Evolutionary conservation across 2,113 vertebrate species (phyloP).

Genomic region (Scomber colias): DNA sequence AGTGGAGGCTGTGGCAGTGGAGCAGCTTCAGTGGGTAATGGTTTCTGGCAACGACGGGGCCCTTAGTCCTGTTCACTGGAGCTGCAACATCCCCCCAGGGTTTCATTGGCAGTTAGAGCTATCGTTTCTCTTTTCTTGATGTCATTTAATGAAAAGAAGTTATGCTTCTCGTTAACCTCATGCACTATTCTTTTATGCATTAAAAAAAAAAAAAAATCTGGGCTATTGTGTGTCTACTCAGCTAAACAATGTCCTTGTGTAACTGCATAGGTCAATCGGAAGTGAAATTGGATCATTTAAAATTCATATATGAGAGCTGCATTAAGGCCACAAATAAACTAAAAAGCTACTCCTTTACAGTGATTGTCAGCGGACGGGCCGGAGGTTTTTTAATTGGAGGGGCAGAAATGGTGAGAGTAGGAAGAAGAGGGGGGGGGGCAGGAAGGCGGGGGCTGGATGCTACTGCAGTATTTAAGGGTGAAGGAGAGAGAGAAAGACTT

Average conservation of each 20-base stretch:
- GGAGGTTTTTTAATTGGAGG: conserved; percentile 62
- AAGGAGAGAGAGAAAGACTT: conserved; percentile 29
- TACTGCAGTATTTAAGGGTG: conserved; percentile 49
- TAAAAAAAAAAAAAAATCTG: background rate
- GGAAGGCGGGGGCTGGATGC: background rate
- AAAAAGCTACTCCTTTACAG: conserved; percentile 2
- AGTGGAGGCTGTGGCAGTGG: conserved; percentile 48
- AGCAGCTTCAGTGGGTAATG: conserved; percentile 69
- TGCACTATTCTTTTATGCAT: conserved; percentile 38
- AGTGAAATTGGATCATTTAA: conserved; percentile 56
- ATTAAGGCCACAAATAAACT: conserved; percentile 28
- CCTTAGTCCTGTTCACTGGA: conserved; percentile 82
- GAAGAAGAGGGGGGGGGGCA: background rate
- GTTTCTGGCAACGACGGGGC: conserved; percentile 74
- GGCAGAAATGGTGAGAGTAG: conserved; percentile 17
- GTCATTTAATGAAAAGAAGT: conserved; percentile 59
- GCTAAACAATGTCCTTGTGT: conserved; percentile 47
- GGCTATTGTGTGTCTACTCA: conserved; percentile 12
- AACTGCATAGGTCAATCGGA: conserved; percentile 45
- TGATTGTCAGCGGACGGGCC: conserved; percentile 29
- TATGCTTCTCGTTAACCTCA: conserved; percentile 56
- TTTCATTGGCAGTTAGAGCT: conserved; percentile 66
- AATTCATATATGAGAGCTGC: conserved; percentile 30
- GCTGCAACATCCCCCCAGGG: conserved; percentile 78
- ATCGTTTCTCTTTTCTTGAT: conserved; percentile 57